Base-by-base conservation (phyloP, 2,888 invertebrate species). In the Lycophotia porphyrea region DNA sequence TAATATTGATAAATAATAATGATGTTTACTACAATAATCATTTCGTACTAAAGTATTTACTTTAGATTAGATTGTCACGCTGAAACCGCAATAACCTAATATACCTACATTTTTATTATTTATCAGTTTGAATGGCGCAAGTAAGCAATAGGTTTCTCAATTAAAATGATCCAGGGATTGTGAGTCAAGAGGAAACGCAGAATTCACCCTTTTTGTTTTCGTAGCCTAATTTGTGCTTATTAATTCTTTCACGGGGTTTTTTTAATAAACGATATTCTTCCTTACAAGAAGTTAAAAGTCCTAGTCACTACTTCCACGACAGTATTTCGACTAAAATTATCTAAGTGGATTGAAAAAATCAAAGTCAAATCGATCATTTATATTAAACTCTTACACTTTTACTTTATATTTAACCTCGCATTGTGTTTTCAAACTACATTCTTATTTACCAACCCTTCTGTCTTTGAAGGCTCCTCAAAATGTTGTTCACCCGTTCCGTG, bases 41-140 rank as follows among this genome's bases (percentile, higher is more conserved):
- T 27, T 42, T 77, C n/a, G 52, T 52, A 61, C 60, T 24, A 34
- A 24, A 3, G 18, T 67, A 63, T 34, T 49, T 58, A 58, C 15
- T 61, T 44, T 15, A 27, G 60, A 66, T 78, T 49, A 79, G 21
- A 58, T 13, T 39, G 18, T 44, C 55, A 65, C 27, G 72, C 72
- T 15, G 15, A 36, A 44, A 44, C 27, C 36, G 24, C n/a, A 65
- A 61, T 71, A 24, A 39, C 71, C 61, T 76, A 55, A 18, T 67
- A 52, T 75, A 55, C 18, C 18, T 73, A 55, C 8, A 7, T 7
- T 71, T 31, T 47, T 64, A 76, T 65, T 39, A 39, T 0, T n/a
- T 47, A 65, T 65, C 58, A 61, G 7, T 71, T 58, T 63, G 15
- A 71, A 55, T 78, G 39, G 31, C 42, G 18, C 27, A 31, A 5